Conservation (phyloP, 35 echinoderm and acorn worm genomes). For the Heliocidaris erythrogramma region DNA sequence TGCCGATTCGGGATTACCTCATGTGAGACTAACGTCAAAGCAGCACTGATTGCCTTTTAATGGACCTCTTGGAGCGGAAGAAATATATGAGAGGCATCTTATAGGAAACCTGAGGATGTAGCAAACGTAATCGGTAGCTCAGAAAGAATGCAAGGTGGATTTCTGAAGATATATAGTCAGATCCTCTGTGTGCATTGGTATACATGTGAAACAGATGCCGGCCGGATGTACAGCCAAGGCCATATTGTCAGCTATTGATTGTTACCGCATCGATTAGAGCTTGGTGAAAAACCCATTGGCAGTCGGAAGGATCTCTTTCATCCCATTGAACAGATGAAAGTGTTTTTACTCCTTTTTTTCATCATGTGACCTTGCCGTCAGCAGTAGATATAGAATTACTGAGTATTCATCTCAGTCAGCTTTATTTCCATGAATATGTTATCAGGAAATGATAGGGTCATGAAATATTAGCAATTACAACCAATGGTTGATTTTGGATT, state of each 20-base stretch:
- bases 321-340: not conserved
- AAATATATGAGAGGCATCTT: not conserved
- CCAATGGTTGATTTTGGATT: not conserved
- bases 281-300: conserved; percentile 1
- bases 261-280: not conserved
- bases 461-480: not conserved
- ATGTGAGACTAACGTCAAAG: not conserved
- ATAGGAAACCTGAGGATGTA: not conserved
- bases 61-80: not conserved
- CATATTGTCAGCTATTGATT: not conserved
- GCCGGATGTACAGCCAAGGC: not conserved
- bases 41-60: conserved; percentile 10
- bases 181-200: not conserved
- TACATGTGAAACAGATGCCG: not conserved
- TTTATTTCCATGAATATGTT: not conserved
- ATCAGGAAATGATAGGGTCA: not conserved
- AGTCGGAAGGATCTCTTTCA: conserved; percentile 8
- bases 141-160: not conserved
- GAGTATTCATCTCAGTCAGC: not conserved
- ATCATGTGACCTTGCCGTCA: not conserved
- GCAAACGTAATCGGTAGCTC: not conserved
- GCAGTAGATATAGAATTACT: not conserved
- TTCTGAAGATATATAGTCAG: not conserved
- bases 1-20: not conserved
- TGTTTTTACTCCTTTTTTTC: not conserved